Evolutionary conservation across 2,797 vertebrate genomes (phyloP), one percentile per base, ranked within the genome.

Genomic region (Phalloptychus januarius): DNA sequence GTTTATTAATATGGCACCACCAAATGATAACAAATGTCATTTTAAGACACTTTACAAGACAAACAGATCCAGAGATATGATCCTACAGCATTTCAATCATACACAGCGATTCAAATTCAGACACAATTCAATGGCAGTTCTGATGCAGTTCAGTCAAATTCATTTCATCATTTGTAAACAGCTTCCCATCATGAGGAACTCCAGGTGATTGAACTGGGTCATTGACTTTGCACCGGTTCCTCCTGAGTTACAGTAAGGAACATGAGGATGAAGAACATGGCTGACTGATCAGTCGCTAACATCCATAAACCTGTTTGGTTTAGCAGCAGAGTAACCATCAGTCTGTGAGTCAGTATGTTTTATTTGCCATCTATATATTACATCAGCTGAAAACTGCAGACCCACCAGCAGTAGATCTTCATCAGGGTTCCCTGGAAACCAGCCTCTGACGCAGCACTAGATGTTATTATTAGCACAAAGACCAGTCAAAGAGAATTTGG

Each of bases 401-500:
- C 48, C 20, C 20, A 23, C 48, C 48, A 50, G 4, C 0, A 4
- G 18, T 25, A 36, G 2, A 63, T 36, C 33, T 33, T 63, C 15
- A 63, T 36, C 31, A 18, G 7, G 61, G 16, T 63, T 63, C 16
- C 61, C 20, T 20, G 31, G 61, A 82, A 89, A 82, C 70, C 0
- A 73, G 16, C 33, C 4, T 78, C 6, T 5, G 71, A 63, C 38
- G 11, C 18, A 15, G 69, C 18, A 80, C 76, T 45, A 76, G 75
- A 65, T 86, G 69, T 77, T 33, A 61, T 58, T 18, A 33, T 72
- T 25, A 36, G 61, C 42, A 79, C 46, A n/a, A 31, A 15, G 18
- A 83, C 42, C 1, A 50, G 20, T 5, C 50, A 75, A 75, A 46
- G 45, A 75, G 54, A 48, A 77, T 38, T 73, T 79, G 76, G 79